Base-by-base conservation (phyloP, 2,797 vertebrate genomes). In the Acropternis orthonyx region DNA sequence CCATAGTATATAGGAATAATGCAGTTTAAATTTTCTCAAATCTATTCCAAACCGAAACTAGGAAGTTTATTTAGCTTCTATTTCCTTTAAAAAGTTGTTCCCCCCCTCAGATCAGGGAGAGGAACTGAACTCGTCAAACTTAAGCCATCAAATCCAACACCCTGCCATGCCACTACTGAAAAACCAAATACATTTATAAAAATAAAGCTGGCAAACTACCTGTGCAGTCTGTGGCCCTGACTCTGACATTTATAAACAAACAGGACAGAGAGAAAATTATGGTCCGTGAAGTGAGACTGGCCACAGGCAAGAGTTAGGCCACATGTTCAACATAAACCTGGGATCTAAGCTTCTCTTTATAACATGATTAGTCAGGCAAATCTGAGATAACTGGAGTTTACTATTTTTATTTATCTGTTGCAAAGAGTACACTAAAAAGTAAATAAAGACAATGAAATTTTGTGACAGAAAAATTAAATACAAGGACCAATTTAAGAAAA, bases 331-430 rank as follows among this genome's bases (percentile, higher is more conserved):
- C 65, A 73, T 37, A 89, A 82, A 67, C 67, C 61, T 74, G 24
- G 26, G 63, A 48, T 52, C 67, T 89, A 82, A 92, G 76, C 83
- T 94, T 86, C 82, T 92, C 95, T 92, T 95, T 93, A 51, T 89
- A 94, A 95, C 86, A 86, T 89, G 87, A 94, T 95, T 48, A 96
- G 91, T 59, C 44, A 94, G 39, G 69, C 81, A 95, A 87, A 81
- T 80, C 83, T 80, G 74, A 94, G 80, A 79, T 69, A 93, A 88
- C 6, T 46, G 12, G 73, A 78, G 77, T 77, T 96, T 81, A 67
- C 77, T 93, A 66, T 85, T 84, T n/a, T n/a, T n/a, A n/a, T 95
- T 92, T 85, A 89, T 66, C 72, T 85, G n/a, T 24, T 92, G 63
- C 59, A 85, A 88, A 77, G 61, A 43, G 30, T 66, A 65, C 65